Evolutionary conservation across 2,797 vertebrate genomes (phyloP).

Genomic region (Ara ararauna): DNA sequence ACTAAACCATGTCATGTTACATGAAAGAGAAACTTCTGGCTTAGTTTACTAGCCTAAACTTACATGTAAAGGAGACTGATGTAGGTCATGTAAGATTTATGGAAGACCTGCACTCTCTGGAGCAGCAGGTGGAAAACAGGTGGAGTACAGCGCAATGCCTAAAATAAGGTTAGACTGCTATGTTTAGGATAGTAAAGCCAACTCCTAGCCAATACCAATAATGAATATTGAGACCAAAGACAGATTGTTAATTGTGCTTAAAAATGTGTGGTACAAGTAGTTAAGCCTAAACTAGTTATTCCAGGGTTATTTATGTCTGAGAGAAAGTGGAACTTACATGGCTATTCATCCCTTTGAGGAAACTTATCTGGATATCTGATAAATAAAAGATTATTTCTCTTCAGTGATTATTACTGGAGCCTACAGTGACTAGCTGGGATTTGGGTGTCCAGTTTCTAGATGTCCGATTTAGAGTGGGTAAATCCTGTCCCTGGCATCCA

Average conservation of each 20-base stretch:
- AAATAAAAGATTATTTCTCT: neutral
- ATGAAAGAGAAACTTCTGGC: neutral
- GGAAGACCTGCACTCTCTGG: neutral
- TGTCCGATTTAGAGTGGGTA: neutral
- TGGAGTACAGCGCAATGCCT: neutral
- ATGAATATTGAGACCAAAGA: neutral
- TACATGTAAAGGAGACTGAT: neutral
- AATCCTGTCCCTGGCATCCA: neutral
- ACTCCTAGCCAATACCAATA: neutral
- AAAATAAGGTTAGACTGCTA: neutral
- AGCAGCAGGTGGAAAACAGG: neutral
- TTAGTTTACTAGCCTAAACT: neutral
- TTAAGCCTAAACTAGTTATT: neutral
- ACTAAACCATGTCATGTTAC: neutral
- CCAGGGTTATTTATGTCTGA: neutral
- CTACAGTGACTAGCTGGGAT: neutral
- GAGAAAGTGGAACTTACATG: neutral
- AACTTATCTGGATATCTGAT: neutral
- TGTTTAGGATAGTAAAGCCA: neutral
- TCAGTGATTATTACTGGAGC: neutral
- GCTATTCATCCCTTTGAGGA: neutral
- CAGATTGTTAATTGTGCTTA: neutral
- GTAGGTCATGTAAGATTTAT: too few species aligned
- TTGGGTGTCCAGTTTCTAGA: neutral
- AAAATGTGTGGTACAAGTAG: neutral